phyloP scores from a whole-genome alignment of 2,888 invertebrate species.

The Piscicola geometra region DNA sequence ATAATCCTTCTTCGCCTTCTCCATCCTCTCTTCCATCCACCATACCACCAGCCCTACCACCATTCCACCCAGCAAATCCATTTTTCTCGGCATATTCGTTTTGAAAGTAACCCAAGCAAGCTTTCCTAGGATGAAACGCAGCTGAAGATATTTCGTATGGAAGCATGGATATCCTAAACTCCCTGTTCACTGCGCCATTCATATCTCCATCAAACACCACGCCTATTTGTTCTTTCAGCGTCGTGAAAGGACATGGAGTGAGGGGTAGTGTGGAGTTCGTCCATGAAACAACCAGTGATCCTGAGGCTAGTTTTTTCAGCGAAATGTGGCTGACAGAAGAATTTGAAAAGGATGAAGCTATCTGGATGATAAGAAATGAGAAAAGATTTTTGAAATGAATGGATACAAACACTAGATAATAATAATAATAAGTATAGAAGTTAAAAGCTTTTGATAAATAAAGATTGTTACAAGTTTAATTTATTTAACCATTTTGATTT shows the following conservation, averaged over 20 bases:
- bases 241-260: slow-evolving; percentile 70
- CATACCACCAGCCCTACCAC: not conserved
- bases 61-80: not conserved
- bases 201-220: slow-evolving; percentile 55
- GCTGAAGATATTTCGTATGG: slow-evolving; percentile 40
- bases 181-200: slow-evolving; percentile 47
- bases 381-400: too few relatives aligned
- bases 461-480: too few relatives aligned
- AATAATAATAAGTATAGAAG: too few relatives aligned
- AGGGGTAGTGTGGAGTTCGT: slow-evolving; percentile 79
- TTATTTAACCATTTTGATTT: too few relatives aligned
- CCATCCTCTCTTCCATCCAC: not conserved
- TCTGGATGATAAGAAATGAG: too few relatives aligned
- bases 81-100: not conserved
- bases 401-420: too few relatives aligned
- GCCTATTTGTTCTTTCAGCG: slow-evolving; percentile 66
- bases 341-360: slow-evolving; percentile 74
- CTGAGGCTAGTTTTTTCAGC: slow-evolving; percentile 68
- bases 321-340: slow-evolving; percentile 68
- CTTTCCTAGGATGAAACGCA: slow-evolving; percentile 32
- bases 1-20: not conserved
- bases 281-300: slow-evolving; percentile 62
- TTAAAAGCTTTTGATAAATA: too few relatives aligned
- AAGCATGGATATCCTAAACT: slow-evolving; percentile 43
- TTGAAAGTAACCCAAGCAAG: slow-evolving; percentile 32